phyloP scores from a whole-genome alignment of 2,888 invertebrate species.

The Troides aeacus region DNA sequence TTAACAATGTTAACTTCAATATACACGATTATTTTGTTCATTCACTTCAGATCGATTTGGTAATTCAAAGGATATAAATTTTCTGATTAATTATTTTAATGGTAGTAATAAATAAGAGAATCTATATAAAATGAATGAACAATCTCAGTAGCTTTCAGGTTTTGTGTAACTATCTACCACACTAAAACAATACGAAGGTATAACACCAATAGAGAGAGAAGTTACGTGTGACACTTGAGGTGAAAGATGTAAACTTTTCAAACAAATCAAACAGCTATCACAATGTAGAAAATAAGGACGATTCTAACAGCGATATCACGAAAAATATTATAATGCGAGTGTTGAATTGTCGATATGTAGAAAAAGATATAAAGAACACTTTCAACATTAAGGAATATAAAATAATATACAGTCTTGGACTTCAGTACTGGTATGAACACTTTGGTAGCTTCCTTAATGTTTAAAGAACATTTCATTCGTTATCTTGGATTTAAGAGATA shows the following conservation, averaged over 20 bases:
- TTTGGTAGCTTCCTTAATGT: conserved; percentile 23
- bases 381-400: conserved; percentile 28
- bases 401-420: not conserved
- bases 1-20: conserved; percentile 58
- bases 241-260: conserved; percentile 26
- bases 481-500: conserved; percentile 28
- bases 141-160: conserved; percentile 76
- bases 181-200: conserved; percentile 39
- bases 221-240: conserved; percentile 33
- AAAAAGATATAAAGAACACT: conserved; percentile 5
- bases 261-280: conserved; percentile 22
- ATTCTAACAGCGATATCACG: conserved; percentile 14
- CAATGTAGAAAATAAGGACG: conserved; percentile 20
- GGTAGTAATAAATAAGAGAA: conserved; percentile 14
- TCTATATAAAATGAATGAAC: conserved; percentile 65
- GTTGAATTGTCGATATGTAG: conserved; percentile 20
- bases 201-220: conserved; percentile 33
- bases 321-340: conserved; percentile 17
- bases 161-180: conserved; percentile 48
- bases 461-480: conserved; percentile 22
- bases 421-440: not conserved
- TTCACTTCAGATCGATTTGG: conserved; percentile 53
- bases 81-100: conserved; percentile 11
- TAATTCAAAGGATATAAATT: conserved; percentile 6
- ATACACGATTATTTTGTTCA: conserved; percentile 61